phyloP scores from a whole-genome alignment of 2,888 invertebrate species.

The Dromius quadrimaculatus region DNA sequence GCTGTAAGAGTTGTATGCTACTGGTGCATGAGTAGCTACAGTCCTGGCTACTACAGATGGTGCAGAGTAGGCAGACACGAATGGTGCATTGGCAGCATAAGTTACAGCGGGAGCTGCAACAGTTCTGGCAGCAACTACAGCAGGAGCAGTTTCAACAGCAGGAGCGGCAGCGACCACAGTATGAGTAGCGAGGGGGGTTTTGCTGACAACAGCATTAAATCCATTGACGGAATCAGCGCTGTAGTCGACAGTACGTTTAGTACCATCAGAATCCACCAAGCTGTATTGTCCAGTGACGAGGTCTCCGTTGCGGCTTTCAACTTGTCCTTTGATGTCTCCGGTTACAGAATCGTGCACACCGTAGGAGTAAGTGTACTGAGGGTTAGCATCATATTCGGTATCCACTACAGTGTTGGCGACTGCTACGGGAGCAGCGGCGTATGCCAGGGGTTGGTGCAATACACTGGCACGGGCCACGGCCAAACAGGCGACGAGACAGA shows the following conservation, averaged over 20 bases:
- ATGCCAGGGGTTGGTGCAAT: slow-evolving; percentile 53
- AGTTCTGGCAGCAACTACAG: slow-evolving; percentile 54
- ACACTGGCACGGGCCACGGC: slow-evolving; percentile 54
- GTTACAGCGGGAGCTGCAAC: slow-evolving; percentile 67
- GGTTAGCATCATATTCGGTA: slow-evolving; percentile 59
- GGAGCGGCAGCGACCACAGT: slow-evolving; percentile 54
- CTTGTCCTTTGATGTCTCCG: slow-evolving; percentile 72
- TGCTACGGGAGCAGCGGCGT: slow-evolving; percentile 55
- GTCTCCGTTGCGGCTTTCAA: slow-evolving; percentile 74
- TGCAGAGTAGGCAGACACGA: slow-evolving; percentile 53
- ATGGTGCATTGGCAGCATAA: slow-evolving; percentile 57
- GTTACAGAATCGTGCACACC: slow-evolving; percentile 71
- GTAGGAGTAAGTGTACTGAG: slow-evolving; percentile 72
- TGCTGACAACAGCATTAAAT: slow-evolving; percentile 71
- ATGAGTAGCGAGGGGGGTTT: slow-evolving; percentile 65
- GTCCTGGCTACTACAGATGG: slow-evolving; percentile 51
- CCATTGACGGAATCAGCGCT: slow-evolving; percentile 70
- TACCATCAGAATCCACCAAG: slow-evolving; percentile 72
- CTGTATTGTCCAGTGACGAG: slow-evolving; percentile 73
- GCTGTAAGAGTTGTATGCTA: slow-evolving; percentile 19
- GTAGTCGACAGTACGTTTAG: slow-evolving; percentile 74
- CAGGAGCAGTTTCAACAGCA: slow-evolving; percentile 58
- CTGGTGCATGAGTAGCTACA: slow-evolving; percentile 8
- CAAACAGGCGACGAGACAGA: slow-evolving; percentile 54
- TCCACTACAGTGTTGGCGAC: slow-evolving; percentile 54